These are phyloP conservation scores for Pelochelys cantorii DNA, from an alignment of 2,797 vertebrate species.

Conservation along the genomic window DNA sequence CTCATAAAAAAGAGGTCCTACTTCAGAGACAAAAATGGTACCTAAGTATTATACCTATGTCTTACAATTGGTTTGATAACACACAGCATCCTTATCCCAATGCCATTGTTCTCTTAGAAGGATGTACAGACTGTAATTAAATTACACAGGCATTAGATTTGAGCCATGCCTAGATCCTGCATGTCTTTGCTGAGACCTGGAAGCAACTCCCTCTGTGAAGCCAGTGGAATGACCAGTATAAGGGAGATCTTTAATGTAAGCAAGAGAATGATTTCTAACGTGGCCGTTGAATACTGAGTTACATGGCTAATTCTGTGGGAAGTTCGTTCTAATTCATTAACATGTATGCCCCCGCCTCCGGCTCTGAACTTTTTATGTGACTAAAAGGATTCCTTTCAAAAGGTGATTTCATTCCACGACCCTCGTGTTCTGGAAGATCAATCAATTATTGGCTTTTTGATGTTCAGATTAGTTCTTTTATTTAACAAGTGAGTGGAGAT, in stretches of 20 bases:
- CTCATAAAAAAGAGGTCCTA: neutral
- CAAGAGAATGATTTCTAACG: constrained; percentile 42
- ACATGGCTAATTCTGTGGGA: constrained; percentile 20
- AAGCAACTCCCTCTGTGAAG: constrained; percentile 10
- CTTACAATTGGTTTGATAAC: neutral
- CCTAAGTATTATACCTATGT: neutral
- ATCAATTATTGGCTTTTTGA: constrained; percentile 21
- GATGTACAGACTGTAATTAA: neutral
- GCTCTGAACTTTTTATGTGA: neutral
- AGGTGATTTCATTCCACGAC: neutral
- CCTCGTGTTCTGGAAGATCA: neutral
- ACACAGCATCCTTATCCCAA: neutral
- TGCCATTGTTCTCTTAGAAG: neutral
- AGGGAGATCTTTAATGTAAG: constrained; percentile 34
- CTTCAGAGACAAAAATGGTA: neutral
- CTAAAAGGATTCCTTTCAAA: neutral
- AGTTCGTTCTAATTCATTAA: constrained; percentile 37
- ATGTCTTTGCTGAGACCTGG: neutral
- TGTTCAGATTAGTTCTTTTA: constrained; percentile 18
- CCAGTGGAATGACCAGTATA: neutral
- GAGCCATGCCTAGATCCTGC: neutral
- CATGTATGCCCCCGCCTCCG: neutral
- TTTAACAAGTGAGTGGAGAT: constrained; percentile 19
- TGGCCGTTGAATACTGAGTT: constrained; percentile 27
- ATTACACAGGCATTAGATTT: constrained; percentile 6